Evolutionary conservation across 2,797 vertebrate species (phyloP).

Genomic region (Carcharodon carcharias): DNA sequence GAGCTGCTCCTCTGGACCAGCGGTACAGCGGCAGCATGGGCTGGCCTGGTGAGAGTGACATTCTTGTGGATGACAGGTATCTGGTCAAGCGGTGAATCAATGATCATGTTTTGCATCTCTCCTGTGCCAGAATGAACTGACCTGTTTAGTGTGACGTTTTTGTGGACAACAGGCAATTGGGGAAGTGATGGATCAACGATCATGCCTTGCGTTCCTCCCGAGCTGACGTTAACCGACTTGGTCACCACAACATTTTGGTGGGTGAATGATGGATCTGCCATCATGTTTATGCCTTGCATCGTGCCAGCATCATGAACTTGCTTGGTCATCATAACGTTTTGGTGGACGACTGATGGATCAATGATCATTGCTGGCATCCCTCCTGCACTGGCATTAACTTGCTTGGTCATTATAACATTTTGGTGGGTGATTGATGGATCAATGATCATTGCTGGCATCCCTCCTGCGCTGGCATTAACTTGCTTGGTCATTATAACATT

Average conservation of each 20-base stretch:
- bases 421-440: background rate
- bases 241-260: background rate
- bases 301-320: background rate
- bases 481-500: background rate
- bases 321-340: background rate
- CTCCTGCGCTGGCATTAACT: background rate
- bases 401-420: background rate
- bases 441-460: background rate
- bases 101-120: background rate
- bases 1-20: background rate
- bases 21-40: fast-evolving
- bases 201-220: background rate
- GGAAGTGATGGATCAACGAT: too few relatives aligned
- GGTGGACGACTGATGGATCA: background rate
- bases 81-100: too few relatives aligned
- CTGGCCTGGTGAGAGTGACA: background rate
- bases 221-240: background rate
- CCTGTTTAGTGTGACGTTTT: background rate
- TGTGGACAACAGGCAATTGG: background rate
- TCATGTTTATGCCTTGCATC: background rate
- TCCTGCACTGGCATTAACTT: background rate
- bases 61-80: background rate
- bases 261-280: background rate
- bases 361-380: background rate
- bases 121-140: too few relatives aligned